Evolutionary conservation across 2,888 invertebrate genomes (phyloP).

Genomic region (Phengaris alcon): DNA sequence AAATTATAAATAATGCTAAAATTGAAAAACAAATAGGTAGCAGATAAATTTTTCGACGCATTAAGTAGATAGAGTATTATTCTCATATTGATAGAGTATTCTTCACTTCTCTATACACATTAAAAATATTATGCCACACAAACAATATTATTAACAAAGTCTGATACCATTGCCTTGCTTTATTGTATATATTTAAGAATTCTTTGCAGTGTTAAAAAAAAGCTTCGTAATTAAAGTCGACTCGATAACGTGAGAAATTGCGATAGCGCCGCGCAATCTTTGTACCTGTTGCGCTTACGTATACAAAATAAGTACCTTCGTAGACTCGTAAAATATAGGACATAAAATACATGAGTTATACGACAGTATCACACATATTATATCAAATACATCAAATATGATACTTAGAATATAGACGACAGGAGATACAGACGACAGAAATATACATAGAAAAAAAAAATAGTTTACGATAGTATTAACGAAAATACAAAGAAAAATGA

Average conservation of each 20-base stretch:
- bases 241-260: neutral
- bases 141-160: neutral
- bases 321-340: neutral
- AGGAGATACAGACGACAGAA: neutral
- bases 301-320: conserved; percentile 5
- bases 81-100: neutral
- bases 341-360: neutral
- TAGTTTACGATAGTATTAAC: neutral
- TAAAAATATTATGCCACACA: too few species aligned
- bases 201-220: neutral
- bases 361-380: neutral
- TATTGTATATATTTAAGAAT: neutral
- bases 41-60: too few species aligned
- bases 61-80: too few species aligned
- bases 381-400: neutral
- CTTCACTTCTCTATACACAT: neutral
- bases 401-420: neutral
- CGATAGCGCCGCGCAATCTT: conserved; percentile 33
- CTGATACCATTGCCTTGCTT: neutral
- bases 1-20: too few species aligned
- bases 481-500: neutral
- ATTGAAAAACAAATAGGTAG: too few species aligned
- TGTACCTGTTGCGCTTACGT: conserved; percentile 34
- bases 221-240: neutral
- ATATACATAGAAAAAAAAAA: neutral